Evolutionary conservation across 2,888 invertebrate species (phyloP).

Genomic region (Diarsia dahlii): DNA sequence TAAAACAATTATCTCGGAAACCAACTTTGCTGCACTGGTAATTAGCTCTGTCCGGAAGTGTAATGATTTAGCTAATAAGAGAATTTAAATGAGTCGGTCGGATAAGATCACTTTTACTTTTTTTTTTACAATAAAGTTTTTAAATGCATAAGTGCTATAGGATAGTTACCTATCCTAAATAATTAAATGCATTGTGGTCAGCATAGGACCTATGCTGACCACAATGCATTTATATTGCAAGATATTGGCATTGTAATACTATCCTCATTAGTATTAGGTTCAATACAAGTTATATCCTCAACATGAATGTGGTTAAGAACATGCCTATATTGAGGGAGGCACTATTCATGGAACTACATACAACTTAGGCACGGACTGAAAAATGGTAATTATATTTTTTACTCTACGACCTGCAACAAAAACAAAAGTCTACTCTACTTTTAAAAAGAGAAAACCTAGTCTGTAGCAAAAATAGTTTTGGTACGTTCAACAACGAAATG

Average conservation of each 20-base stretch:
- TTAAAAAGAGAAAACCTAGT: not conserved
- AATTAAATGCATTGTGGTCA: too few relatives aligned
- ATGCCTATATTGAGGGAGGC: not conserved
- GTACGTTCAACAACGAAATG: not conserved
- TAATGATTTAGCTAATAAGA: conserved; percentile 4
- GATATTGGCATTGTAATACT: conserved; percentile 25
- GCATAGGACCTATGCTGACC: conserved; percentile 19
- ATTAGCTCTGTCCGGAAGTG: conserved; percentile 11
- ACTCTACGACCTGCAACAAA: not conserved
- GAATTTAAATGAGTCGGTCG: not conserved
- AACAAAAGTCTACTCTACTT: not conserved
- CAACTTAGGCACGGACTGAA: not conserved
- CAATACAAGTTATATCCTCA: conserved; percentile 18
- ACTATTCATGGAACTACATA: conserved; percentile 9
- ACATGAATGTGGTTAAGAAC: conserved; percentile 24
- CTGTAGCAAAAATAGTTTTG: not conserved
- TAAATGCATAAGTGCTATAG: not conserved
- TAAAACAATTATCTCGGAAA: conserved; percentile 35
- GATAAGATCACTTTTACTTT: not conserved
- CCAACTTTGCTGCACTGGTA: conserved; percentile 20
- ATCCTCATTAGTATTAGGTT: conserved; percentile 20
- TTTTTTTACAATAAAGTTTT: not conserved
- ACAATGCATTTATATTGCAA: conserved; percentile 22
- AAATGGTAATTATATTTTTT: not conserved
- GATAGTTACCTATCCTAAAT: conserved; percentile 3